These are phyloP conservation scores for Phalacrocorax pelagicus DNA, from an alignment of 2,113 vertebrate genomes.

Conservation along the genomic window DNA sequence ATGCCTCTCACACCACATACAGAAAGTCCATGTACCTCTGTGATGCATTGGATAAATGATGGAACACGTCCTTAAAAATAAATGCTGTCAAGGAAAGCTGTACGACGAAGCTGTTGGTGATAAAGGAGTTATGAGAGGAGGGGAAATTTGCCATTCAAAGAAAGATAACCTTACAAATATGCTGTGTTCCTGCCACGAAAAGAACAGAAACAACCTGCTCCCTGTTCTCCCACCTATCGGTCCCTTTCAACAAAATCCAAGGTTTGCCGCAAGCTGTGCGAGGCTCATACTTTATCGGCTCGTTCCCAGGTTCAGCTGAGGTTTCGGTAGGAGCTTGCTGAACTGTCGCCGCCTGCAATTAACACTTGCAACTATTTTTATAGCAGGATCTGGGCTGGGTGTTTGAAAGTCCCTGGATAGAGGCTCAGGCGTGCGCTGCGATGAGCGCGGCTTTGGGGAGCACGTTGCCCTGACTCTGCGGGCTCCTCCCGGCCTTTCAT, in stretches of 20 bases:
- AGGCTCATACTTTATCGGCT: background rate
- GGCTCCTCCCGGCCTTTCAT: background rate
- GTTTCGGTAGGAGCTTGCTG: slow-evolving; percentile 2
- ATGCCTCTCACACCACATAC: accelerated
- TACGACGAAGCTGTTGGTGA: background rate
- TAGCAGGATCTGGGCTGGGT: background rate
- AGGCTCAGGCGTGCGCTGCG: accelerated
- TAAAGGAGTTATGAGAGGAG: background rate
- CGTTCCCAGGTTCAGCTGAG: slow-evolving; percentile 37
- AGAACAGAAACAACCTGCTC: background rate
- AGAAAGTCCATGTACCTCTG: background rate
- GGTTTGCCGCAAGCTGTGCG: background rate
- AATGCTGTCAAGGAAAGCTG: background rate
- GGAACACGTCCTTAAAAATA: background rate
- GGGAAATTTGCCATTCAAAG: background rate
- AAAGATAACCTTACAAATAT: background rate
- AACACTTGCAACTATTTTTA: slow-evolving; percentile 30
- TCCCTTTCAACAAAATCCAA: background rate
- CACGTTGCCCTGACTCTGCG: accelerated
- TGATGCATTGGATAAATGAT: background rate
- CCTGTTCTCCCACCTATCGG: background rate
- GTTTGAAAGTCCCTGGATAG: background rate
- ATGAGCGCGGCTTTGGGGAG: accelerated
- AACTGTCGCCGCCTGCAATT: slow-evolving; percentile 1
- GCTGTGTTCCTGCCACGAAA: background rate